Evolutionary conservation across 2,888 invertebrate species (phyloP).

Genomic region (Pterobdella sp.): DNA sequence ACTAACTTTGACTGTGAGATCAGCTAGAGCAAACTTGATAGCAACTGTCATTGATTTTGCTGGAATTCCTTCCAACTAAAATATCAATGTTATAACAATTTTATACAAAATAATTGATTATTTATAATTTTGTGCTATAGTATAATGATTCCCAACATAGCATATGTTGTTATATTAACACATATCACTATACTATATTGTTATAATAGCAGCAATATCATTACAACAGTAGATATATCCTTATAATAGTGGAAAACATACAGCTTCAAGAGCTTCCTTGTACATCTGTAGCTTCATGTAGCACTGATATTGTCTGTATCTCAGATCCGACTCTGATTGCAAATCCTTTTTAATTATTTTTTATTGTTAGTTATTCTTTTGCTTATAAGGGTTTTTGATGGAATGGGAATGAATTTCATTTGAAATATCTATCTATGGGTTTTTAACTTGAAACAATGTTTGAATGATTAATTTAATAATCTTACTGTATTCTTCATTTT

Average conservation of each 20-base stretch:
- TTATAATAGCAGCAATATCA: too few species aligned
- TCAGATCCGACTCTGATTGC: conserved; percentile 58
- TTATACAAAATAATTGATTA: neutral
- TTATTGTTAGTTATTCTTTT: neutral
- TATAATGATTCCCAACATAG: neutral
- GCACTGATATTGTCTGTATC: conserved; percentile 66
- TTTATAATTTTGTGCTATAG: neutral
- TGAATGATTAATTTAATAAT: conserved; percentile 21
- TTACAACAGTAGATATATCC: too few species aligned
- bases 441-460: neutral
- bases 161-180: too few species aligned
- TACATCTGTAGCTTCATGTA: conserved; percentile 62
- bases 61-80: conserved; percentile 56
- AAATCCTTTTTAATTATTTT: conserved; percentile 40
- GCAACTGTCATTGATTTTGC: conserved; percentile 64
- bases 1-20: conserved; percentile 60
- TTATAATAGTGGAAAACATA: too few species aligned
- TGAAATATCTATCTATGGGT: neutral
- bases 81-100: neutral
- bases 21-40: conserved; percentile 69
- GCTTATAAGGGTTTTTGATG: too few species aligned
- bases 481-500: conserved; percentile 38
- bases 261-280: conserved; percentile 57
- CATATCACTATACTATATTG: too few species aligned
- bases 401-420: neutral